Evolutionary conservation across 1,140 invertebrate genomes (phyloP).

Genomic region (Zophobas morio): DNA sequence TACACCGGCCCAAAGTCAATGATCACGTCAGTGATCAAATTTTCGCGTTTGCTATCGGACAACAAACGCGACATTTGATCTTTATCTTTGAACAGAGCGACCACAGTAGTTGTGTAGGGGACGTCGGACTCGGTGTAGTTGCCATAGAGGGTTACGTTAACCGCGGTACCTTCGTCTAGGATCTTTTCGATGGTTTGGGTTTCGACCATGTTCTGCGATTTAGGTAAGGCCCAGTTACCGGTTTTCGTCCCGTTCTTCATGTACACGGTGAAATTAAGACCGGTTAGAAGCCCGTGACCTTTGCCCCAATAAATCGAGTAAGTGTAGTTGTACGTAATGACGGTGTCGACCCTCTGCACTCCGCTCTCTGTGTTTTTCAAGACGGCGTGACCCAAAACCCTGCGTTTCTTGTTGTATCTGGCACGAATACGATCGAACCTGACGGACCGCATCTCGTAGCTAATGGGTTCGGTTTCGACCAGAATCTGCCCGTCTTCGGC

Average conservation of each 20-base stretch:
- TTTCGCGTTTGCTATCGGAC: constrained; percentile 74
- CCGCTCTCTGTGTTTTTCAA: constrained; percentile 74
- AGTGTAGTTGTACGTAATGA: constrained; percentile 78
- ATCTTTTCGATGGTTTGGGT: constrained; percentile 73
- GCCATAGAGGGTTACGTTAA: constrained; percentile 82
- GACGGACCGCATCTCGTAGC: constrained; percentile 80
- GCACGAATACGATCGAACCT: constrained; percentile 74
- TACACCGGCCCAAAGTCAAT: constrained; percentile 81
- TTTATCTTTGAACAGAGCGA: constrained; percentile 79
- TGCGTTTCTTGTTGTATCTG: constrained; percentile 70
- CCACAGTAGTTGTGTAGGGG: constrained; percentile 79
- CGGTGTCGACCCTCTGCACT: constrained; percentile 75
- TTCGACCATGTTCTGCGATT: constrained; percentile 73
- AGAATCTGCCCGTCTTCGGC: constrained; percentile 81
- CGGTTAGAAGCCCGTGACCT: constrained; percentile 81
- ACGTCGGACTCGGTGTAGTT: constrained; percentile 80
- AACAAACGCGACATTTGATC: constrained; percentile 69
- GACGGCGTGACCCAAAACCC: constrained; percentile 73
- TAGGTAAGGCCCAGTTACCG: constrained; percentile 79
- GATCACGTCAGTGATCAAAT: constrained; percentile 76
- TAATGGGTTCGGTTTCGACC: constrained; percentile 82
- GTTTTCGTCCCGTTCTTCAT: constrained; percentile 73
- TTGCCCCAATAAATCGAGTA: constrained; percentile 84
- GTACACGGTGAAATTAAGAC: constrained; percentile 79
- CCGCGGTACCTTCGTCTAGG: constrained; percentile 81